Percentiles rank a stretch among this genome's conserved stretches.
These are phyloP conservation scores for Drosophila demipolita DNA, from an alignment of 2,888 invertebrate genomes.

Conservation along the genomic window DNA sequence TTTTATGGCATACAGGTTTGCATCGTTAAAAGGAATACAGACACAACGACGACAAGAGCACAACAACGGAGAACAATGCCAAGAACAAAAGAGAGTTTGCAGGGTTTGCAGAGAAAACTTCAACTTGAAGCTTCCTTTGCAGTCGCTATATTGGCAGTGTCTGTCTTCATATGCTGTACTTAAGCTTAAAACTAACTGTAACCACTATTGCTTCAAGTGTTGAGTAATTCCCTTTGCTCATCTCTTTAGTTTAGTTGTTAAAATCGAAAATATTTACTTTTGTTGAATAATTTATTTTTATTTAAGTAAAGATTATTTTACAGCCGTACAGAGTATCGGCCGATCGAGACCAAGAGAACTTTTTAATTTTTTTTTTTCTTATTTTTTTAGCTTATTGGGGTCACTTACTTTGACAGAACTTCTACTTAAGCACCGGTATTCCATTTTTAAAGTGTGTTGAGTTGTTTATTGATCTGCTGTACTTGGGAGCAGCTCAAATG, in stretches of 20 bases:
- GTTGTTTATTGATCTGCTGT: slow-evolving; percentile 56
- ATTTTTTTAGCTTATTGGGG: slow-evolving; percentile 83
- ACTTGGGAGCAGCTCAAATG: slow-evolving; percentile 45
- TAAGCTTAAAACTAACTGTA: neutral
- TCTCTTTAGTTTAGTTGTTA: neutral
- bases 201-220: neutral
- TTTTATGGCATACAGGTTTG: slow-evolving; percentile 77
- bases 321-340: slow-evolving; percentile 25
- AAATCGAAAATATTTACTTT: neutral
- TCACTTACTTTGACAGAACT: slow-evolving; percentile 85
- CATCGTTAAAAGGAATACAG: slow-evolving; percentile 69
- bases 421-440: slow-evolving; percentile 85
- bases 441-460: slow-evolving; percentile 80
- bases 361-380: slow-evolving; percentile 13
- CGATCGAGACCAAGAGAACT: slow-evolving; percentile 19
- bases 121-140: slow-evolving; percentile 53
- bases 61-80: slow-evolving; percentile 54
- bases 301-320: neutral
- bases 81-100: slow-evolving; percentile 46
- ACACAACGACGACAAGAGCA: slow-evolving; percentile 34
- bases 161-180: slow-evolving; percentile 31
- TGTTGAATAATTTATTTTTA: neutral
- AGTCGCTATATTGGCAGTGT: slow-evolving; percentile 56
- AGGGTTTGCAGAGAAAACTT: slow-evolving; percentile 35
- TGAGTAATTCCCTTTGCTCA: neutral